Evolutionary conservation across 2,113 vertebrate genomes (phyloP), one percentile per base, ranked within the genome.

Genomic region (Oryzias curvinotus): DNA sequence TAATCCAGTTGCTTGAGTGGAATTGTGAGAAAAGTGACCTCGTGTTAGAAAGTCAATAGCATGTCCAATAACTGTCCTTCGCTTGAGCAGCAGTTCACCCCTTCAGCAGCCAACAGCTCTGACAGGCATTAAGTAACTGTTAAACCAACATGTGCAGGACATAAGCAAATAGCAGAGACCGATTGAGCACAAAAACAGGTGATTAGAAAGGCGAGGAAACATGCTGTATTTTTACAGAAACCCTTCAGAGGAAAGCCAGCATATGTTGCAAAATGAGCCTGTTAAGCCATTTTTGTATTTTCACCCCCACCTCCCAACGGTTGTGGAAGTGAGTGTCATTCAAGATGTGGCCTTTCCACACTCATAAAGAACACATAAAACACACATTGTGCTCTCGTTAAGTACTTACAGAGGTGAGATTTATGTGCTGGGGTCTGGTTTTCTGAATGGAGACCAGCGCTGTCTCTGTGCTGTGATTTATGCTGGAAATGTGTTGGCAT

Each of bases 71-170:
- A 50, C 72, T 52, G 71, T 58, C 65, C 72, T 71, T 74, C 68
- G 57, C 67, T 65, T 72, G 81, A 87, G 88, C 86, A 86, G 84
- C 89, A 85, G 91, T 89, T 84, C 81, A 88, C 90, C 88, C 92
- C 91, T 93, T 91, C 87, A 86, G 90, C 87, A 88, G 66, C 73
- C 91, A 91, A 88, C 82, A 90, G 81, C 81, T 79, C 86, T 90
- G 91, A 93, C 93, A 94, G 91, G 92, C 94, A 94, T 93, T 93
- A 92, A 92, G 83, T 59, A 87, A 61, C 91, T 85, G 89, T 90
- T 95, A 95, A 95, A 97, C 95, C 88, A 82, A 57, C 68, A 63
- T 65, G 47, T 73, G 48, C 51, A 52, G 62, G 65, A 71, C 62
- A 52, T 65, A 60, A 70, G 80, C 76, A 83, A 80, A 80, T 52